Evolutionary conservation across 2,888 invertebrate species (phyloP).

Genomic region (Caenorhabditis sp.): DNA sequence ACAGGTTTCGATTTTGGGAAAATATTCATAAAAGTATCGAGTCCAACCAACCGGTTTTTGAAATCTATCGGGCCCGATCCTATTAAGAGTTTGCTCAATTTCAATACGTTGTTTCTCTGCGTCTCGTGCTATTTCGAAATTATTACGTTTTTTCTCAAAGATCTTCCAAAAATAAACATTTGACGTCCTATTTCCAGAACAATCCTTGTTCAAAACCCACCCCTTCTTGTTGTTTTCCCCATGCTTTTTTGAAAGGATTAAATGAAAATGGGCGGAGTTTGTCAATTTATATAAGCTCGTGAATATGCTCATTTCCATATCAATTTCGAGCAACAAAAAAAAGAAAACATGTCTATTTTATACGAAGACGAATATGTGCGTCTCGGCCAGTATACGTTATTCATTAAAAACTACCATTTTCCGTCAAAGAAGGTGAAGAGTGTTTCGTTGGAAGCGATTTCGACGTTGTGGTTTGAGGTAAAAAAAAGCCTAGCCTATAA

Average conservation of each 20-base stretch:
- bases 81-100: too few relatives aligned
- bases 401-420: constrained; percentile 52
- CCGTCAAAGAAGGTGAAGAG: constrained; percentile 45
- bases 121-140: too few relatives aligned
- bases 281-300: neutral
- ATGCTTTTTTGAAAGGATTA: neutral
- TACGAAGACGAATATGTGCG: constrained; percentile 57
- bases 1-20: too few relatives aligned
- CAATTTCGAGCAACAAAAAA: neutral
- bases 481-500: too few relatives aligned
- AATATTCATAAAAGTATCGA: too few relatives aligned
- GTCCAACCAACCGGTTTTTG: too few relatives aligned
- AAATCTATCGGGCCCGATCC: too few relatives aligned
- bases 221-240: neutral
- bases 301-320: neutral
- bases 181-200: too few relatives aligned
- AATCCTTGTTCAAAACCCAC: too few relatives aligned
- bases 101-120: too few relatives aligned
- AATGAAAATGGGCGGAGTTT: neutral
- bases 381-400: constrained; percentile 44
- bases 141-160: too few relatives aligned
- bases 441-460: constrained; percentile 36
- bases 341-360: constrained; percentile 33
- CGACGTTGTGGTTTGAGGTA: constrained; percentile 52
- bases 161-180: too few relatives aligned